phyloP scores from a whole-genome alignment of 2,797 vertebrate species.

The Onychomys torridus region DNA sequence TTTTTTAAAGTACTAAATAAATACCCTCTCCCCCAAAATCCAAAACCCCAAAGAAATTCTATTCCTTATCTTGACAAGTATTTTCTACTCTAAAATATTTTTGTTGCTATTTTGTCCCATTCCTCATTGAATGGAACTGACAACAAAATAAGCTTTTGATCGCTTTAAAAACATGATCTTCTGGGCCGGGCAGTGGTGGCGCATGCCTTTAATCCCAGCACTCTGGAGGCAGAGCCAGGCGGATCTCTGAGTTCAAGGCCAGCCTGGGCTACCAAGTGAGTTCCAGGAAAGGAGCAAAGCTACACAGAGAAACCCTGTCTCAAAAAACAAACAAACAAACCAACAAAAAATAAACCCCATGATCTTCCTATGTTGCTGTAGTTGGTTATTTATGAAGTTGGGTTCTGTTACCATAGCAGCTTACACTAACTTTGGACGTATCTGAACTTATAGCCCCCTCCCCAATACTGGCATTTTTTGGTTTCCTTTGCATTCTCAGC shows the following conservation, averaged over 20 bases:
- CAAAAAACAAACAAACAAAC: too few relatives aligned
- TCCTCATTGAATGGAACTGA: slow-evolving; percentile 54
- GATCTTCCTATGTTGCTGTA: slow-evolving; percentile 40
- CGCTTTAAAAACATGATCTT: neutral
- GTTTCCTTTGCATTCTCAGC: slow-evolving; percentile 45
- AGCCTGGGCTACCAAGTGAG: too few relatives aligned
- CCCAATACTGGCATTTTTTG: slow-evolving; percentile 29
- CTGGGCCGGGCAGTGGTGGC: too few relatives aligned
- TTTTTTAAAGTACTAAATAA: neutral
- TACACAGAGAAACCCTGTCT: too few relatives aligned
- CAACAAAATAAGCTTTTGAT: slow-evolving; percentile 59
- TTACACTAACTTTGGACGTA: neutral
- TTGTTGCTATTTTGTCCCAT: slow-evolving; percentile 40
- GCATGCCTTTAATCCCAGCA: too few relatives aligned
- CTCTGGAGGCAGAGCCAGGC: too few relatives aligned
- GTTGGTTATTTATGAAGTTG: slow-evolving; percentile 16
- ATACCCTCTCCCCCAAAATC: neutral
- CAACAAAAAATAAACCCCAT: too few relatives aligned
- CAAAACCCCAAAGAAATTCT: neutral
- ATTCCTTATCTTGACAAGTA: slow-evolving; percentile 37
- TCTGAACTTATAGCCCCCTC: slow-evolving; percentile 28
- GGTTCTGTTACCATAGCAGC: slow-evolving; percentile 1
- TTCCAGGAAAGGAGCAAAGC: too few relatives aligned
- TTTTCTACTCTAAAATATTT: slow-evolving; percentile 65
- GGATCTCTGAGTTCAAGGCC: too few relatives aligned